These are phyloP conservation scores for Electrona antarctica DNA, from an alignment of 2,113 vertebrate genomes.

Conservation along the genomic window DNA sequence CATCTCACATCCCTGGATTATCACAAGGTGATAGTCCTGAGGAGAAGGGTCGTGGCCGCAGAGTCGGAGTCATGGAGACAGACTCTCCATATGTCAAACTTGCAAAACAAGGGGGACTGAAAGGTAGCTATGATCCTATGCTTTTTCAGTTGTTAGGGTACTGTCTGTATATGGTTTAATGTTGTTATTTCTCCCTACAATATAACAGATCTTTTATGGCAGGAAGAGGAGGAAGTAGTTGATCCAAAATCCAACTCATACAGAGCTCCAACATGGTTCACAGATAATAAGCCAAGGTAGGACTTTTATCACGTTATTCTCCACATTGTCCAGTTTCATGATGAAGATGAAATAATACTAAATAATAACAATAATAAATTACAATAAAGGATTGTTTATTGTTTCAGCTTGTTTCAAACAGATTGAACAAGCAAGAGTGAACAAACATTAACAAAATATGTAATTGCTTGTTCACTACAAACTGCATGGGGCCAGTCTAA, in stretches of 20 bases:
- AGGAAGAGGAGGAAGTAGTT: conserved; percentile 37
- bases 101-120: conserved; percentile 78
- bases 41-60: conserved; percentile 60
- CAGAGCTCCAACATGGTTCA: conserved; percentile 56
- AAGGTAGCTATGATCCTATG: conserved; percentile 46
- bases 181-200: not conserved
- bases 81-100: conserved; percentile 78
- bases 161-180: not conserved
- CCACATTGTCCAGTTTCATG: not conserved
- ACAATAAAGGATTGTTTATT: not conserved
- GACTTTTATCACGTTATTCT: conserved; percentile 2
- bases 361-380: not conserved
- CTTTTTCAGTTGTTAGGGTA: not conserved
- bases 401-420: too few relatives aligned
- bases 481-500: too few relatives aligned
- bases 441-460: too few relatives aligned
- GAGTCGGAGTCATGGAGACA: conserved; percentile 54
- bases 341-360: not conserved
- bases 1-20: conserved; percentile 78
- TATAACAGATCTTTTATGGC: conserved; percentile 68
- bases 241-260: conserved; percentile 42
- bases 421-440: too few relatives aligned
- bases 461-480: too few relatives aligned
- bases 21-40: conserved; percentile 44
- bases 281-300: conserved; percentile 36